A percentile compares a stretch with the other conserved stretches of the same genome.
phyloP scores from a whole-genome alignment of 2,888 invertebrate species.

The Oxycera nigricornis region DNA sequence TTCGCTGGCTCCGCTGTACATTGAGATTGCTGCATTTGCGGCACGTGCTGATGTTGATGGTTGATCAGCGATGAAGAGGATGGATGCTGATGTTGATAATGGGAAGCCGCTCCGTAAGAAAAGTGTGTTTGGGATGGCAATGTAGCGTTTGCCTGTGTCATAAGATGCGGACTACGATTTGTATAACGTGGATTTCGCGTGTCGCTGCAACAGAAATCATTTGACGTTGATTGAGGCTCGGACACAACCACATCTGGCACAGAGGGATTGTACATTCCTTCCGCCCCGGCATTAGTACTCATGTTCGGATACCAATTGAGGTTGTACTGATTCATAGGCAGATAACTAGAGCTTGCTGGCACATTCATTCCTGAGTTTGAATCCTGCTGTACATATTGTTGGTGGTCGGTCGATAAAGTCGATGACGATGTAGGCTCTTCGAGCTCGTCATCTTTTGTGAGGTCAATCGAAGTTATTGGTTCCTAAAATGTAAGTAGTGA shows the following conservation, averaged over 20 bases:
- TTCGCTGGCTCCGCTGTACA: not conserved
- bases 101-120: not conserved
- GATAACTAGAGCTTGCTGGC: not conserved
- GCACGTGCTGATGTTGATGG: constrained; percentile 17
- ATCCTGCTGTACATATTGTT: not conserved
- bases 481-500: constrained; percentile 52
- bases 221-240: constrained; percentile 2
- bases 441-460: constrained; percentile 67
- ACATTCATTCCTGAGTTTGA: not conserved
- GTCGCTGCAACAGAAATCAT: not conserved
- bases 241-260: not conserved
- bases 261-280: not conserved
- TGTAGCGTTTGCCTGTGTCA: not conserved
- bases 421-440: constrained; percentile 32
- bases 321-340: not conserved
- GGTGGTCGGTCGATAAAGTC: not conserved
- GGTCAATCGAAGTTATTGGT: constrained; percentile 65
- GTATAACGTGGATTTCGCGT: not conserved
- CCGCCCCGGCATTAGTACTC: not conserved
- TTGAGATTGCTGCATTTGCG: not conserved
- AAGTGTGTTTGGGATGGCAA: not conserved
- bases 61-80: not conserved
- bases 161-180: not conserved
- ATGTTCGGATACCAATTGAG: constrained; percentile 13
- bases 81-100: not conserved